Conservation (phyloP, 2,797 vertebrate species). For the Malurus splendens region DNA sequence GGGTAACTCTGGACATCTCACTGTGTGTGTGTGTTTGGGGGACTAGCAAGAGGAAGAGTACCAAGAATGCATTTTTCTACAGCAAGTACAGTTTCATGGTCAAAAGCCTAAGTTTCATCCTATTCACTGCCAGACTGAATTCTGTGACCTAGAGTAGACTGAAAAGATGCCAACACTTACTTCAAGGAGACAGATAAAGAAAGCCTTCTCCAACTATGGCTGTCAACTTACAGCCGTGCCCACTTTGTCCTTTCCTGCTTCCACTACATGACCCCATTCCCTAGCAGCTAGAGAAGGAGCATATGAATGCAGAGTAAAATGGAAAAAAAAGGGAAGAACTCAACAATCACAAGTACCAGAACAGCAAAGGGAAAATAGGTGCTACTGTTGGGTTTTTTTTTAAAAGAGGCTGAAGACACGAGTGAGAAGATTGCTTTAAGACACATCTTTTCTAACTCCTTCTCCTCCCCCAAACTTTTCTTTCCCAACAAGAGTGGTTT, state of each 20-base stretch:
- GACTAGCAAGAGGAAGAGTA: not conserved
- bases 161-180: not conserved
- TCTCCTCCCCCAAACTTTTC: not conserved
- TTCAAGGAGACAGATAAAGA: not conserved
- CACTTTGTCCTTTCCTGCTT: not conserved
- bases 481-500: not conserved
- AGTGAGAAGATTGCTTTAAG: not conserved
- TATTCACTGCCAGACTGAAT: not conserved
- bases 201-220: not conserved
- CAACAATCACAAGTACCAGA: not conserved
- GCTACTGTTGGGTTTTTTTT: not conserved
- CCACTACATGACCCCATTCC: not conserved
- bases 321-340: not conserved
- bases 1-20: not conserved
- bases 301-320: not conserved
- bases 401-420: not conserved
- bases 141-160: not conserved
- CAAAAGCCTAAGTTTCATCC: slow-evolving; percentile 12
- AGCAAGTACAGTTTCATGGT: not conserved
- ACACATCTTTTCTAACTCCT: not conserved
- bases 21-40: not conserved
- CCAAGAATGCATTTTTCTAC: not conserved
- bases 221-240: not conserved
- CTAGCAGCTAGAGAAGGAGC: not conserved
- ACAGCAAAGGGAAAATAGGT: not conserved